Conservation (phyloP, 2,888 invertebrate species). For the Drosophila lutescens region DNA sequence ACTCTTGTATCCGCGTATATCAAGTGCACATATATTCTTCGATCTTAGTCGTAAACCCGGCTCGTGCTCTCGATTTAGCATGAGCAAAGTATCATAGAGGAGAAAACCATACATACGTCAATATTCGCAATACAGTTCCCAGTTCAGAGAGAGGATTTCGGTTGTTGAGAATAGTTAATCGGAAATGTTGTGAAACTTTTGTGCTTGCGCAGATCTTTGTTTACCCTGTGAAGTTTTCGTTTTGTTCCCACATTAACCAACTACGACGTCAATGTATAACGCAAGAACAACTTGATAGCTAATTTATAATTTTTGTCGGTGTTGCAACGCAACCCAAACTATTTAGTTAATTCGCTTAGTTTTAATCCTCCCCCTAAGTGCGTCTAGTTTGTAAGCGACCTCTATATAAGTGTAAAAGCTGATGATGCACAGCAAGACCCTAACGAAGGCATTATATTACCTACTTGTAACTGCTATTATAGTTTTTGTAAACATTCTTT, state of each 20-base stretch:
- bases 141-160: constrained; percentile 33
- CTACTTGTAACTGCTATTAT: constrained; percentile 9
- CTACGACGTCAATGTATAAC: constrained; percentile 24
- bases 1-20: constrained; percentile 28
- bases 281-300: constrained; percentile 37
- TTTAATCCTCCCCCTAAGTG: constrained; percentile 20
- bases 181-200: constrained; percentile 18
- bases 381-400: constrained; percentile 39
- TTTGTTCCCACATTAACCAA: constrained; percentile 18
- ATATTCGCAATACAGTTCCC: constrained; percentile 6
- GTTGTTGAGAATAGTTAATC: constrained; percentile 4
- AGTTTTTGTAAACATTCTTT: constrained; percentile 29
- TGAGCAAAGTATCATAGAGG: not conserved
- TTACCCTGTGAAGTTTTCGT: constrained; percentile 36
- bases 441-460: constrained; percentile 27
- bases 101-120: not conserved
- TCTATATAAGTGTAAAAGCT: constrained; percentile 37
- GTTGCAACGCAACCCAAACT: constrained; percentile 65
- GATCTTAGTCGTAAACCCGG: constrained; percentile 14
- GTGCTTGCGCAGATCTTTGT: constrained; percentile 46
- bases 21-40: constrained; percentile 33
- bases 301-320: constrained; percentile 63
- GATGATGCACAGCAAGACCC: constrained; percentile 35
- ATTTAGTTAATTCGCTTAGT: constrained; percentile 40
- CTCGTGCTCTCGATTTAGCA: constrained; percentile 41